A percentile compares a stretch with the other conserved stretches of the same genome.
Evolutionary conservation across 1,140 invertebrate genomes (phyloP).

Genomic region (Schmidtea mediterranea): DNA sequence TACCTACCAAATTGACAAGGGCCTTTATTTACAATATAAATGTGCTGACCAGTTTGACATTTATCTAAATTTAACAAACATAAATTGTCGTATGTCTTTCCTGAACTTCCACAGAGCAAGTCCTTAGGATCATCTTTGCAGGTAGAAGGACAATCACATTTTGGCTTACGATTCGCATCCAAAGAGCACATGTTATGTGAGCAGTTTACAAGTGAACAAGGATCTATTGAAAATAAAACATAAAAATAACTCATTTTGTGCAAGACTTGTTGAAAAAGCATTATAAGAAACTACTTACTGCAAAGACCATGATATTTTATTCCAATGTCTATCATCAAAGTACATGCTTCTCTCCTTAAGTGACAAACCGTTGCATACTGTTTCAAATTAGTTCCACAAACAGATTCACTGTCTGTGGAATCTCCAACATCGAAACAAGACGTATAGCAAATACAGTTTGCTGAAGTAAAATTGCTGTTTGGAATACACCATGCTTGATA

Average conservation of each 20-base stretch:
- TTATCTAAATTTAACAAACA: slow-evolving; percentile 50
- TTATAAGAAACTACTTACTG: not conserved
- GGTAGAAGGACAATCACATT: not conserved
- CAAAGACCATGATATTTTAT: slow-evolving; percentile 1
- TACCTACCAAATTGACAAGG: slow-evolving; percentile 9
- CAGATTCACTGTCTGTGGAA: not conserved
- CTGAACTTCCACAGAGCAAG: slow-evolving; percentile 50
- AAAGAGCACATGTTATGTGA: not conserved
- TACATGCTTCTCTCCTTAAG: slow-evolving; percentile 2
- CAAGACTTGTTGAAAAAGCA: no score
- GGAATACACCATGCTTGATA: slow-evolving; percentile 3
- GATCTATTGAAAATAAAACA: no score
- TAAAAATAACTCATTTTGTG: no score
- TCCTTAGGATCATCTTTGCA: no score
- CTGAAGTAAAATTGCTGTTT: not conserved
- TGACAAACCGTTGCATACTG: slow-evolving; percentile 1
- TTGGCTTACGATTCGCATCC: not conserved
- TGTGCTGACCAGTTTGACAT: slow-evolving; percentile 39
- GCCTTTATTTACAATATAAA: slow-evolving; percentile 42
- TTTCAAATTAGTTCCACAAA: slow-evolving; percentile 2
- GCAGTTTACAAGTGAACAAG: no score
- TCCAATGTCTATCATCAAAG: not conserved
- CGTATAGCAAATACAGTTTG: slow-evolving; percentile 1
- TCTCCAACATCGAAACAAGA: slow-evolving; percentile 4
- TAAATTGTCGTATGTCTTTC: slow-evolving; percentile 47